These are phyloP conservation scores for Lymantria dispar DNA, from an alignment of 2,888 invertebrate species.

Conservation along the genomic window DNA sequence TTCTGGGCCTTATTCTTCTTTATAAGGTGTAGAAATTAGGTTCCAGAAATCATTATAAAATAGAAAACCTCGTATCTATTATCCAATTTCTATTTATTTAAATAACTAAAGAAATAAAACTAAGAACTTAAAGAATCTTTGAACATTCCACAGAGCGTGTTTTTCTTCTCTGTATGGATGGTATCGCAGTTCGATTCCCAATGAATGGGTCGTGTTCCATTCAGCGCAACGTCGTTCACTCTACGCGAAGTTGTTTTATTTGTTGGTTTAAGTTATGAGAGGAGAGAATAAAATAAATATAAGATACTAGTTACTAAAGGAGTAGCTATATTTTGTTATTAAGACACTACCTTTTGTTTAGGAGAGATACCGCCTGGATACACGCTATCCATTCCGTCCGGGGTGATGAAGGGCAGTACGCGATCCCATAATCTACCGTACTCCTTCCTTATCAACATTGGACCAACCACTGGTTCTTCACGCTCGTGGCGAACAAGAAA, in stretches of 20 bases:
- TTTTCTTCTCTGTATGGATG: slow-evolving; percentile 45
- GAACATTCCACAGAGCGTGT: slow-evolving; percentile 35
- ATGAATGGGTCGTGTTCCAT: slow-evolving; percentile 59
- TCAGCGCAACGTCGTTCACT: slow-evolving; percentile 38
- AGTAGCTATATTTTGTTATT: neutral
- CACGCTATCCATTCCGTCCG: no score
- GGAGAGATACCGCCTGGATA: no score
- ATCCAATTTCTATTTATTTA: no score
- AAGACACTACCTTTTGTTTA: neutral
- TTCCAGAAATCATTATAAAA: no score
- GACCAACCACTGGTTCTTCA: no score
- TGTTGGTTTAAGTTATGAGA: slow-evolving; percentile 31
- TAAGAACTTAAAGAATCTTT: slow-evolving; percentile 15
- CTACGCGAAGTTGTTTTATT: slow-evolving; percentile 41
- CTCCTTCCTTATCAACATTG: no score
- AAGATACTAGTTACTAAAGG: neutral
- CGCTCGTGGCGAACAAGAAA: no score
- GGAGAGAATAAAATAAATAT: neutral
- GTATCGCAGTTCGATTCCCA: slow-evolving; percentile 48
- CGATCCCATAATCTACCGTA: no score
- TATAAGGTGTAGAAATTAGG: no score
- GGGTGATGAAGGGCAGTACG: no score
- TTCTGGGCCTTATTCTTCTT: no score
- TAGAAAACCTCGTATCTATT: no score
- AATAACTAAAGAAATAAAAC: slow-evolving; percentile 4